Evolutionary conservation across 2,888 invertebrate species (phyloP), one percentile per base, ranked within the genome.

Genomic region (Macrophya annulata): DNA sequence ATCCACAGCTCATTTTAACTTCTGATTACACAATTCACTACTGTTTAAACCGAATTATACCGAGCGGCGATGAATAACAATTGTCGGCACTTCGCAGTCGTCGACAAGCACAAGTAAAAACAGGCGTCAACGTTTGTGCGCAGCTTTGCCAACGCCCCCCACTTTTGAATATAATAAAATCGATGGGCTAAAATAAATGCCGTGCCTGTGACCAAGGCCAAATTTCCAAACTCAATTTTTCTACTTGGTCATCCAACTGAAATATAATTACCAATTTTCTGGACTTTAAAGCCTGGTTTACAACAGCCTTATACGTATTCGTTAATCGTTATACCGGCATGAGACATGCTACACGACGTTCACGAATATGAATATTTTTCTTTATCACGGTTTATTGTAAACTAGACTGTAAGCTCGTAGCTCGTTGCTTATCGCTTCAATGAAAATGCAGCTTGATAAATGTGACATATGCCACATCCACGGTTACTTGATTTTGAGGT

Each of bases 1-100:
- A 98, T 91, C 98, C 98, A 96, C 97, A 97, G 91, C 96, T 95
- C 96, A 97, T 97, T 21, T 48, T 83, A 0, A 21, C n/a, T 31
- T 10, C 25, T 25, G 77, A 77, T 55, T 17, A 55, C 48, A 51
- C 51, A 48, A 55, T 77, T 37, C 51, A 77, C 45, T 74, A 45
- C n/a, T 17, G 71, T 71, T 71, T 71, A 40, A 40, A 71, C 40
- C 40, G 37, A 17, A n/a, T 37, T 37, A 40, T 17, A 71, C 8
- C 71, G 25, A 40, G 17, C 40, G 71, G 40, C 40, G n/a, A 74
- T 21, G 21, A 74, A 74, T 45, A 74, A 74, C 72, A 74, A 74
- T 74, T 45, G 12, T 74, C 72, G 72, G 72, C 72, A 74, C 72
- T 74, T 45, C 12, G 72, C 40, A 40, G 72, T 43, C 21, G 62